A percentile compares a stretch with the other conserved stretches of the same genome.
Evolutionary conservation across 2,797 vertebrate species (phyloP).

Genomic region (Thalassophryne amazonica): DNA sequence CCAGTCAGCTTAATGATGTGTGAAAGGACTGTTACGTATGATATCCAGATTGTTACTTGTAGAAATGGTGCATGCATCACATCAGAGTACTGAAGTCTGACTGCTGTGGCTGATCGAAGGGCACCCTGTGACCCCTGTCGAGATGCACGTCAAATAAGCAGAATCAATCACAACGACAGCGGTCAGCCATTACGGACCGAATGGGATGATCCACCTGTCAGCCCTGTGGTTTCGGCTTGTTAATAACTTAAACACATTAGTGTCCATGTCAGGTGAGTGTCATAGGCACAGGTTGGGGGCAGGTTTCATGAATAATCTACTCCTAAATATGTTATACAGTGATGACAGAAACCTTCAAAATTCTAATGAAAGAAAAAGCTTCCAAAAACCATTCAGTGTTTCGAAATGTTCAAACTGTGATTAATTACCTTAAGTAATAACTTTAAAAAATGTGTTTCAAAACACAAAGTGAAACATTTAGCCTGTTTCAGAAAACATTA

Average conservation of each 20-base stretch:
- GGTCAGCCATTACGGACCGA: constrained; percentile 46
- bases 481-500: no score
- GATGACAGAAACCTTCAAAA: no score
- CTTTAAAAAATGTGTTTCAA: no score
- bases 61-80: constrained; percentile 56
- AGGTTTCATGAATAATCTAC: no score
- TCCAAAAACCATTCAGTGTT: no score
- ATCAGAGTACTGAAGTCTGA: constrained; percentile 51
- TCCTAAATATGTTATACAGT: no score
- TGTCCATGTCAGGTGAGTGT: constrained; percentile 25
- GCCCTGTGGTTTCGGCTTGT: constrained; percentile 42
- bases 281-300: neutral
- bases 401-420: no score
- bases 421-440: no score
- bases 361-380: no score
- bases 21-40: constrained; percentile 63
- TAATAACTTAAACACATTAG: constrained; percentile 45
- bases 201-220: constrained; percentile 53
- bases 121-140: constrained; percentile 44
- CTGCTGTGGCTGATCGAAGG: constrained; percentile 42
- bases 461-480: no score
- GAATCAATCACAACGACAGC: constrained; percentile 57
- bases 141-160: constrained; percentile 57
- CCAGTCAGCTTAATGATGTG: constrained; percentile 66
- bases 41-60: constrained; percentile 63